Evolutionary conservation across 2,888 invertebrate genomes (phyloP).

Genomic region (Calameuta filiformis): DNA sequence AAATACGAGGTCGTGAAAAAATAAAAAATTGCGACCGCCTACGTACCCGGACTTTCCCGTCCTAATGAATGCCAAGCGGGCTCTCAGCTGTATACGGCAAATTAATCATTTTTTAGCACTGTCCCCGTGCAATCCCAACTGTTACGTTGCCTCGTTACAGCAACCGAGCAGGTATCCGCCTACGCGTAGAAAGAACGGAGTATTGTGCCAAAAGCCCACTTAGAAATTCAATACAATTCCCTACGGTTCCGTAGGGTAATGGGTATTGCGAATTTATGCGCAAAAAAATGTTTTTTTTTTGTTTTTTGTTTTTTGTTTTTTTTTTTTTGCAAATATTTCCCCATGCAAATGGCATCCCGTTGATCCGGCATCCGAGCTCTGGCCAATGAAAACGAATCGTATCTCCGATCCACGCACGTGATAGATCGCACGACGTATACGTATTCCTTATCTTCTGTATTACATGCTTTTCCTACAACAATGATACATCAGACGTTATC

Average conservation of each 20-base stretch:
- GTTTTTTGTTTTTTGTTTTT: no score
- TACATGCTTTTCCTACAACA: conserved; percentile 12
- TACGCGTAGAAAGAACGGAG: no score
- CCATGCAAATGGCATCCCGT: no score
- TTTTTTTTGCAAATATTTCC: no score
- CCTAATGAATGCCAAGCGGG: not conserved
- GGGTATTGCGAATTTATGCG: no score
- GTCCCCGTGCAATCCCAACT: not conserved
- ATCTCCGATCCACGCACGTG: not conserved
- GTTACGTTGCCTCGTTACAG: not conserved
- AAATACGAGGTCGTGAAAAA: not conserved
- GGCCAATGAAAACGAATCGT: not conserved
- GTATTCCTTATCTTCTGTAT: not conserved
- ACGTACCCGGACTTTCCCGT: not conserved
- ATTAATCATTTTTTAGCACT: not conserved
- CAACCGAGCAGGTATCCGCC: no score
- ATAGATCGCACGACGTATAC: not conserved
- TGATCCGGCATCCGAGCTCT: not conserved
- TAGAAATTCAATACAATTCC: no score
- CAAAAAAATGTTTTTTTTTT: no score
- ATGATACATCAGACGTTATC: conserved; percentile 30
- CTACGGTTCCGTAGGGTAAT: no score
- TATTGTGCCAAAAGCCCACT: no score
- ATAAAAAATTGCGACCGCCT: not conserved
- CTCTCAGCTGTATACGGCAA: not conserved